A percentile compares a stretch with the other conserved stretches of the same genome.
Evolutionary conservation across 2,113 vertebrate species (phyloP).

Genomic region (Megaleporinus macrocephalus): DNA sequence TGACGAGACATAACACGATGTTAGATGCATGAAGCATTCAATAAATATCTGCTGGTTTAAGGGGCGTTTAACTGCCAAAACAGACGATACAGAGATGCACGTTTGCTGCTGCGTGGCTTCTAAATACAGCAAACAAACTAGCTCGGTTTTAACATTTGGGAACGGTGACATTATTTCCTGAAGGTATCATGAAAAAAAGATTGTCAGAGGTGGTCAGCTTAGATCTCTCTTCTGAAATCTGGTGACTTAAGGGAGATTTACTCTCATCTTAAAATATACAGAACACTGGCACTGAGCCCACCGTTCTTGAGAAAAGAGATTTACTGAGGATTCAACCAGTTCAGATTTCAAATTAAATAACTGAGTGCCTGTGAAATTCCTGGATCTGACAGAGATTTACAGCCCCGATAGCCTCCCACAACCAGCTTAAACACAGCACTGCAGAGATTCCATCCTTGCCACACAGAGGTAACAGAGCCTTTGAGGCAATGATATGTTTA

Average conservation of each 20-base stretch:
- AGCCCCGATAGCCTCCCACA: not conserved
- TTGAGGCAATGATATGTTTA: not conserved
- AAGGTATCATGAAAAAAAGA: not conserved
- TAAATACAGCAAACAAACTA: too few species aligned
- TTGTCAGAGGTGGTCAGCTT: not conserved
- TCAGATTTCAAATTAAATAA: slow-evolving; percentile 37
- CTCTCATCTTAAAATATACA: not conserved
- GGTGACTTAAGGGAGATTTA: not conserved
- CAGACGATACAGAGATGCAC: too few species aligned
- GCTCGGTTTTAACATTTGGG: too few species aligned
- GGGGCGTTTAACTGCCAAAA: too few species aligned
- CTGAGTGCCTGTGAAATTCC: not conserved
- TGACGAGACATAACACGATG: too few species aligned
- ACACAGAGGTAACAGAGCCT: not conserved
- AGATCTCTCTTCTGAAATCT: too few species aligned
- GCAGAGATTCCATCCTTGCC: not conserved
- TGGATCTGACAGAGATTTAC: not conserved
- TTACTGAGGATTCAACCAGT: slow-evolving; percentile 37
- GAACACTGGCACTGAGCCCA: not conserved
- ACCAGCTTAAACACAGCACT: not conserved
- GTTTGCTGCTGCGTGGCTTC: too few species aligned
- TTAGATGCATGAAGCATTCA: too few species aligned
- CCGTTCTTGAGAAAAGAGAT: not conserved
- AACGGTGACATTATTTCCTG: not conserved
- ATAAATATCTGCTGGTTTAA: too few species aligned